A percentile compares a stretch with the other conserved stretches of the same genome.
phyloP scores from a whole-genome alignment of 2,888 invertebrate genomes.

The Tiliacea citrago region DNA sequence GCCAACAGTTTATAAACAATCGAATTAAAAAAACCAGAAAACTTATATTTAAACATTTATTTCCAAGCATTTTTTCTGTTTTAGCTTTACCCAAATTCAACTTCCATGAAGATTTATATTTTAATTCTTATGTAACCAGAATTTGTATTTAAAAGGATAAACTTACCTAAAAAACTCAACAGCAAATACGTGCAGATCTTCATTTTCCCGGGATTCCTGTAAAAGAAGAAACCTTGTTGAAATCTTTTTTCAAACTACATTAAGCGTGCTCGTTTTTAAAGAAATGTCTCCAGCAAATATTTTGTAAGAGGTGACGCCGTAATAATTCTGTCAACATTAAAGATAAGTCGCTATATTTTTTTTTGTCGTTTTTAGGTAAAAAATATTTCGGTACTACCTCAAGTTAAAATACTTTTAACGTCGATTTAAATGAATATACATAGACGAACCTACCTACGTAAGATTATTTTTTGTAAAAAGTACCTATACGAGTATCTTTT shows the following conservation, averaged over 20 bases:
- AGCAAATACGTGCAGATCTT: slow-evolving; percentile 88
- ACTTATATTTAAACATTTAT: not conserved
- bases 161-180: slow-evolving; percentile 89
- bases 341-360: slow-evolving; percentile 27
- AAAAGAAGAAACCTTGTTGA: slow-evolving; percentile 71
- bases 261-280: slow-evolving; percentile 44
- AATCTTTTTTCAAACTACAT: slow-evolving; percentile 56
- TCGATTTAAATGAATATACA: not conserved
- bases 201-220: slow-evolving; percentile 86
- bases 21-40: not conserved
- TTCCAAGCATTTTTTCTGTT: not conserved
- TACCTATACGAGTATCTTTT: no score
- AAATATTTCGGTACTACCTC: slow-evolving; percentile 3
- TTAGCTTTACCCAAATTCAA: not conserved
- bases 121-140: not conserved
- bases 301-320: slow-evolving; percentile 33
- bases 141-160: slow-evolving; percentile 20
- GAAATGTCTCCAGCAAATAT: slow-evolving; percentile 52
- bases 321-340: slow-evolving; percentile 45
- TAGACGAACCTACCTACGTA: not conserved
- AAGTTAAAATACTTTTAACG: slow-evolving; percentile 3
- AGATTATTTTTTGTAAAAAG: not conserved
- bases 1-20: not conserved
- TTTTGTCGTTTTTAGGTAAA: not conserved
- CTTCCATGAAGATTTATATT: not conserved